Percentiles rank a stretch among this genome's conserved stretches.
Evolutionary conservation across 2,888 invertebrate genomes (phyloP).

Genomic region (Antheraea assamensis): DNA sequence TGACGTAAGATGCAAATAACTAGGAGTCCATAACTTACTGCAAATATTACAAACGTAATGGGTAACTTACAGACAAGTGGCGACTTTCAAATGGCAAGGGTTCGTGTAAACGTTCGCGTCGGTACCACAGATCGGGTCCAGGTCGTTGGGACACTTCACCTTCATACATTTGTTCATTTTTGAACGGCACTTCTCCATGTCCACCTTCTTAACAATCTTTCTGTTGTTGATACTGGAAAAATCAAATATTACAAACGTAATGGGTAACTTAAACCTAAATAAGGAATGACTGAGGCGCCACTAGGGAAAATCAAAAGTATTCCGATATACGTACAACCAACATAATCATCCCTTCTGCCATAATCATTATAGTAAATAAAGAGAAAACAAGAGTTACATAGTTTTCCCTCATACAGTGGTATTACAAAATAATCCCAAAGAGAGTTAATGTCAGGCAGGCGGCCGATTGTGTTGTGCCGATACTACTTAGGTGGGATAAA

Average conservation of each 20-base stretch:
- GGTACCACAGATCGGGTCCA: slow-evolving; percentile 93
- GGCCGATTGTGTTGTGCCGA: too few species aligned
- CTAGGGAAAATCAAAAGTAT: too few species aligned
- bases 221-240: slow-evolving; percentile 71
- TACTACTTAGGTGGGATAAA: too few species aligned
- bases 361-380: too few species aligned
- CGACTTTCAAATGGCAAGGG: slow-evolving; percentile 91
- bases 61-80: slow-evolving; percentile 90
- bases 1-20: neutral
- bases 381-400: too few species aligned
- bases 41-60: neutral
- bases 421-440: too few species aligned
- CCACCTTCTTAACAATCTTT: slow-evolving; percentile 85
- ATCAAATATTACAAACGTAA: neutral
- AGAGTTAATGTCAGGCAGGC: too few species aligned
- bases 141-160: slow-evolving; percentile 85
- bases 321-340: too few species aligned
- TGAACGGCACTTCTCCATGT: slow-evolving; percentile 90
- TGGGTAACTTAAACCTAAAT: slow-evolving; percentile 83
- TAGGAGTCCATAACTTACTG: neutral
- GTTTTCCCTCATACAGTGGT: too few species aligned
- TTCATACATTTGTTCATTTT: slow-evolving; percentile 90
- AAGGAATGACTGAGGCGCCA: too few species aligned
- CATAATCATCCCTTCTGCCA: too few species aligned
- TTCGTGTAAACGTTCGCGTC: slow-evolving; percentile 93